Conservation (phyloP, 2,797 vertebrate species). For the Onychomys torridus region DNA sequence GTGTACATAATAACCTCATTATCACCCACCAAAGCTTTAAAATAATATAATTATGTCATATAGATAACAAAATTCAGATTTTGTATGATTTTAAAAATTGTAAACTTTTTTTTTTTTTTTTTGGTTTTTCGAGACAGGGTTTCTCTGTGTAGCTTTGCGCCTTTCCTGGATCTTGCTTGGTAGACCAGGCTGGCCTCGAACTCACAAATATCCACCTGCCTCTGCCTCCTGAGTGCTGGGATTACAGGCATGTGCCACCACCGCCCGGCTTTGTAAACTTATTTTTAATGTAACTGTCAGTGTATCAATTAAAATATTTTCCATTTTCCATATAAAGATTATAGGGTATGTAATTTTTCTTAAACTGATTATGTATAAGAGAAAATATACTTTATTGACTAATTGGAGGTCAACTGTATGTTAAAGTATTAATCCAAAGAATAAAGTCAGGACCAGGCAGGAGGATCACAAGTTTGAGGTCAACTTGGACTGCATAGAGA, state of each 20-base stretch:
- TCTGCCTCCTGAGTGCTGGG: too few relatives aligned
- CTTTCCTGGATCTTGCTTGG: too few relatives aligned
- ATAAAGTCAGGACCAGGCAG: background rate
- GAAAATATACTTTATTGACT: conserved; percentile 19
- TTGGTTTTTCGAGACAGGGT: too few relatives aligned
- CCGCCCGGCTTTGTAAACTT: background rate
- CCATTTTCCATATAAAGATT: conserved; percentile 53
- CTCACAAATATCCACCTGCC: too few relatives aligned
- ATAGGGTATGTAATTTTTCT: background rate
- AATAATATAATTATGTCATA: background rate
- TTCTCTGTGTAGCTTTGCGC: too few relatives aligned
- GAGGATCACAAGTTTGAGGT: background rate
- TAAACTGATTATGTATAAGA: conserved; percentile 4
- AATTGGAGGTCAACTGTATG: background rate
- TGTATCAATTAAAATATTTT: conserved; percentile 29
- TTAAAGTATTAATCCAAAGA: conserved; percentile 9
- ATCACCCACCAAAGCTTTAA: conserved; percentile 13
- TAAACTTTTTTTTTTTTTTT: conserved; percentile 1
- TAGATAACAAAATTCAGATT: conserved; percentile 36
- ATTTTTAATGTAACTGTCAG: conserved; percentile 40
- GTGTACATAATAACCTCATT: background rate
- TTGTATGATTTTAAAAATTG: background rate
- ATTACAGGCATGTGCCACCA: too few relatives aligned
- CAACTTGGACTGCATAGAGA: background rate
- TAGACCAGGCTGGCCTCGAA: too few relatives aligned